Evolutionary conservation across 2,888 invertebrate species (phyloP).

Genomic region (Amiota mariae): DNA sequence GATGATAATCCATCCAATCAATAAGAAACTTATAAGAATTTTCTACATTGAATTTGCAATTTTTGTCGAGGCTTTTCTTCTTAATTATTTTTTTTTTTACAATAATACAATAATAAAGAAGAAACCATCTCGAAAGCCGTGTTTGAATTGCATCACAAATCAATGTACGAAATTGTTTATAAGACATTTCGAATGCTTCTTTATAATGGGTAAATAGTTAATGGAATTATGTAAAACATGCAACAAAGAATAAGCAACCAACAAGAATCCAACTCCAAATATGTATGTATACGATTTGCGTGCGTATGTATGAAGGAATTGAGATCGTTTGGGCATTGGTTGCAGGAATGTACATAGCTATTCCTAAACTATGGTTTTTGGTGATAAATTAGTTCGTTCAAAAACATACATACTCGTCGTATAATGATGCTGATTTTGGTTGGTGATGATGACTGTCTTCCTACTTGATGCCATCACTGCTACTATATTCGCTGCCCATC

Average conservation of each 20-base stretch:
- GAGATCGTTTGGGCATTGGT: slow-evolving; percentile 71
- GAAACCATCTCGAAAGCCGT: neutral
- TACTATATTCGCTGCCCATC: neutral
- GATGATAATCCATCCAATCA: too few relatives aligned
- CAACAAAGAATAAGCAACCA: neutral
- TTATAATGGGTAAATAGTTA: slow-evolving; percentile 54
- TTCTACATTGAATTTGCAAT: slow-evolving; percentile 43
- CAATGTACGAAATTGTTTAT: slow-evolving; percentile 10
- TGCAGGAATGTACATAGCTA: slow-evolving; percentile 74
- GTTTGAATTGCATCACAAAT: neutral
- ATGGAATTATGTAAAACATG: slow-evolving; percentile 49
- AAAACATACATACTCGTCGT: neutral
- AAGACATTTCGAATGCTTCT: slow-evolving; percentile 17
- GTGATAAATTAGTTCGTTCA: slow-evolving; percentile 24
- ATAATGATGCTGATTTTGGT: too few relatives aligned
- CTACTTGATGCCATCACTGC: too few relatives aligned
- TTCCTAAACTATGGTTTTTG: slow-evolving; percentile 72
- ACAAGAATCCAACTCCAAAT: too few relatives aligned
- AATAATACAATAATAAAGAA: too few relatives aligned
- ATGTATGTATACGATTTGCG: slow-evolving; percentile 26
- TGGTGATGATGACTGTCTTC: slow-evolving; percentile 1
- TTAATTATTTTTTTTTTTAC: too few relatives aligned
- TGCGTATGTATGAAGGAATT: slow-evolving; percentile 33
- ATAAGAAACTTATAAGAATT: slow-evolving; percentile 21
- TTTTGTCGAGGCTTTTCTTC: slow-evolving; percentile 27